Percentiles rank a stretch among this genome's conserved stretches.
Conservation (phyloP, 2,113 vertebrate genomes). For the Takifugu flavidus region DNA sequence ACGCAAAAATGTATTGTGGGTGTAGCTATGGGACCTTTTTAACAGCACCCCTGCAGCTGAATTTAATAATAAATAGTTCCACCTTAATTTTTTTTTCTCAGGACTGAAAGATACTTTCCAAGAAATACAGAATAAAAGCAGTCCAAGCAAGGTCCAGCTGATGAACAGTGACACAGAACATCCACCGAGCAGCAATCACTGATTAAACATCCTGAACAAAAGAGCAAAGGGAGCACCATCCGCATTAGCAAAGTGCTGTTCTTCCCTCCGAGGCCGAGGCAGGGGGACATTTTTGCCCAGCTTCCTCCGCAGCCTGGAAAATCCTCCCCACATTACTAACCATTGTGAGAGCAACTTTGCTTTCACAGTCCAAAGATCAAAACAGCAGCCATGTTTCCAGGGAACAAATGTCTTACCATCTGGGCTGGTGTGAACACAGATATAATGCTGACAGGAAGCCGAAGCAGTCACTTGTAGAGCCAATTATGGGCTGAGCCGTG, state of each 20-base stretch:
- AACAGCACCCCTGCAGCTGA: too few relatives aligned
- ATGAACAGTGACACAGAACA: slow-evolving; percentile 1
- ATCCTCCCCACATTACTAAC: slow-evolving; percentile 65
- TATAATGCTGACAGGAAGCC: slow-evolving; percentile 81
- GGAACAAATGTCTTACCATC: slow-evolving; percentile 75
- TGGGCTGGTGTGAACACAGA: slow-evolving; percentile 73
- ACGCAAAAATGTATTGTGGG: too few relatives aligned
- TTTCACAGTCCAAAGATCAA: slow-evolving; percentile 83
- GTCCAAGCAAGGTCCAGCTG: not conserved
- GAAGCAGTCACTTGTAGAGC: slow-evolving; percentile 79
- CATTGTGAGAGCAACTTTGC: slow-evolving; percentile 66
- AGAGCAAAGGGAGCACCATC: slow-evolving; percentile 17
- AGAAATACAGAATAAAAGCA: not conserved
- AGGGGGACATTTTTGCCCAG: slow-evolving; percentile 55
- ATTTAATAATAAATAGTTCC: not conserved
- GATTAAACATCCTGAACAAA: slow-evolving; percentile 36
- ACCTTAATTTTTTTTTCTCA: too few relatives aligned
- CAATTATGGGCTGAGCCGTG: slow-evolving; percentile 67
- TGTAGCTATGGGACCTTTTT: too few relatives aligned
- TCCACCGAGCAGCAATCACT: slow-evolving; percentile 11
- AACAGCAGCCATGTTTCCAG: slow-evolving; percentile 74
- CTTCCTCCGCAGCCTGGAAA: slow-evolving; percentile 64
- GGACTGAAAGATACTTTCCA: too few relatives aligned
- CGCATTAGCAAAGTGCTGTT: slow-evolving; percentile 20
- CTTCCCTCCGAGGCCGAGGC: slow-evolving; percentile 36